Evolutionary conservation across 2,113 vertebrate genomes (phyloP).

Genomic region (Daphoenositta chrysoptera): DNA sequence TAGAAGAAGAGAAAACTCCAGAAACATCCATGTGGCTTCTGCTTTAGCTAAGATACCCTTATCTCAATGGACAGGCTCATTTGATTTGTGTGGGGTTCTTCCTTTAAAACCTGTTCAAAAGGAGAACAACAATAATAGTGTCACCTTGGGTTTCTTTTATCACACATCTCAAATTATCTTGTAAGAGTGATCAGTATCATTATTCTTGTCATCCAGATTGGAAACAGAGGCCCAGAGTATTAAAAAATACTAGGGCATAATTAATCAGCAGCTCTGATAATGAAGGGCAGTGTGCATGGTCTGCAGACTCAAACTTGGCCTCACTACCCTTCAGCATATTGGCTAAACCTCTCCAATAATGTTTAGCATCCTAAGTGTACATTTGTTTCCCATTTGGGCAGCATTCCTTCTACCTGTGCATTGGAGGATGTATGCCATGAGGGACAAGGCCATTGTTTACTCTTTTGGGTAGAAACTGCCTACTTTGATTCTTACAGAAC

Average conservation of each 20-base stretch:
- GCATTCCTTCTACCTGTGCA: not conserved
- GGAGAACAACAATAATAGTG: not conserved
- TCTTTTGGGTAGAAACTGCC: not conserved
- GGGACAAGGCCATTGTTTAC: not conserved
- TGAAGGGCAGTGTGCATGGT: not conserved
- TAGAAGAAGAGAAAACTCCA: not conserved
- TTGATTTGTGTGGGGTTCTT: not conserved
- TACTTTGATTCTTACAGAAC: not conserved
- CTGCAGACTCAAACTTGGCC: not conserved
- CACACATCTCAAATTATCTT: not conserved
- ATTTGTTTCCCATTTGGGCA: not conserved
- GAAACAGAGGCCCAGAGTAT: not conserved
- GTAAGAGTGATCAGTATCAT: not conserved
- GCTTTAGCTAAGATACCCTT: not conserved
- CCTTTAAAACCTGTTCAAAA: not conserved
- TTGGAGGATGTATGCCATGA: not conserved
- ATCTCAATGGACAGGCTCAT: accelerated
- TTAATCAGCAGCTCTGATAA: not conserved
- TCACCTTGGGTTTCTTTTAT: not conserved
- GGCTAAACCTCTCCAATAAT: not conserved
- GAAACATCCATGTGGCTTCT: not conserved
- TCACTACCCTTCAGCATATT: not conserved
- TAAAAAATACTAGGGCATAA: not conserved
- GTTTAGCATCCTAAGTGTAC: not conserved
- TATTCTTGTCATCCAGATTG: not conserved